Evolutionary conservation across 2,888 invertebrate genomes (phyloP).

Genomic region (Patella ulyssiponensis): DNA sequence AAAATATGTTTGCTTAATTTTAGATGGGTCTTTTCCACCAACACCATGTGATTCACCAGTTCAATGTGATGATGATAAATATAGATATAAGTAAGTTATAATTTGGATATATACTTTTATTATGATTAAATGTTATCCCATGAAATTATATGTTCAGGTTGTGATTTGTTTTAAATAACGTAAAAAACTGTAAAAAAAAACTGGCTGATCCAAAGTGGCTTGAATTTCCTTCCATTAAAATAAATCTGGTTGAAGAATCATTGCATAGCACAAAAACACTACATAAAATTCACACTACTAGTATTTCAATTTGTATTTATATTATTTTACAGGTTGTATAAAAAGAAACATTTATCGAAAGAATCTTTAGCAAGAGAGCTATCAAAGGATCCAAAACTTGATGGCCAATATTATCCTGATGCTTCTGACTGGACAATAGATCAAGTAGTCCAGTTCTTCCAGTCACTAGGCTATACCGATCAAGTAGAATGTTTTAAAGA

Average conservation of each 20-base stretch:
- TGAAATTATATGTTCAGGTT: no score
- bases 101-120: background rate
- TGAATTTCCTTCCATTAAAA: no score
- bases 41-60: slow-evolving; percentile 57
- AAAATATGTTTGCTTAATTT: background rate
- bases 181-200: no score
- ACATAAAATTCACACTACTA: no score
- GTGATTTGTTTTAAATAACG: no score
- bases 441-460: slow-evolving; percentile 85
- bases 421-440: slow-evolving; percentile 86
- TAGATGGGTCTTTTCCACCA: slow-evolving; percentile 47
- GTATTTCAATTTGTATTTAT: no score
- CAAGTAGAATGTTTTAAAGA: slow-evolving; percentile 84
- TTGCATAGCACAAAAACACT: no score
- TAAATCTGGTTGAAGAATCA: no score
- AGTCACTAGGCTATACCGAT: slow-evolving; percentile 82
- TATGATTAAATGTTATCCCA: background rate
- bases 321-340: background rate
- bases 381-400: slow-evolving; percentile 28
- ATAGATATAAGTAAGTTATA: slow-evolving; percentile 10
- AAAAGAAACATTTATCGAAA: background rate
- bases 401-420: slow-evolving; percentile 76
- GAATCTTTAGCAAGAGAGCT: slow-evolving; percentile 14
- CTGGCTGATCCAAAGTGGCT: no score
- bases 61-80: slow-evolving; percentile 22